Evolutionary conservation across 2,113 vertebrate species (phyloP), one percentile per base, ranked within the genome.

Genomic region (Anarrhichthys ocellatus): DNA sequence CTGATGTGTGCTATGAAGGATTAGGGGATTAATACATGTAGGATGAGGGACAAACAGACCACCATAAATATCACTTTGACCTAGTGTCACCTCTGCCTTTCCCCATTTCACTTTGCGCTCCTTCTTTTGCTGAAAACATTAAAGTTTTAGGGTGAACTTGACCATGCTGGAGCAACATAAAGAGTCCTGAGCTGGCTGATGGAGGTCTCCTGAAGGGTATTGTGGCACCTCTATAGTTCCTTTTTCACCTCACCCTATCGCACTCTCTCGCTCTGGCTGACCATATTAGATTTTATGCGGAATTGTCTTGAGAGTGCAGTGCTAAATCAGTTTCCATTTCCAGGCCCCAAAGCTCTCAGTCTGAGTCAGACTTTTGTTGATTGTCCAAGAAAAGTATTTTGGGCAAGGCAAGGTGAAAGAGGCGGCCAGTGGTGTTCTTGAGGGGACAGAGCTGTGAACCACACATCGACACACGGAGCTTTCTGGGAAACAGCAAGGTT

Each of bases 261-360:
- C 63, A 63, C 69, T 59, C 74, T 22, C 56, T 17, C 59, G 34
- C 42, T 83, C 73, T 74, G 58, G 58, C 87, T 11, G 34, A 61
- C 81, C 63, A 81, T 92, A 91, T 94, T 92, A 90, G 82, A 92
- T 93, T 91, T 88, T 90, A 78, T 70, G 80, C 40, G 54, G 84
- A 92, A 88, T 81, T 91, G 91, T 92, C 93, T 92, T 85, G 87
- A 90, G 91, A 93, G 91, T 71, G 68, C 79, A 54, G 76, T 20
- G 62, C 76, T 87, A 92, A 94, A 94, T 94, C 89, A 86, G 87
- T 91, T 92, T 94, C 89, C 87, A 89, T 91, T 92, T 91, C 93
- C 84, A 86, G 81, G 82, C 78, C 90, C 92, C 86, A 91, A 72
- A 88, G 84, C 81, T 84, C 78, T 66, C 76, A 61, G 69, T 73